Conservation (phyloP, 2,113 vertebrate genomes). For the Syngnathus scovelli region DNA sequence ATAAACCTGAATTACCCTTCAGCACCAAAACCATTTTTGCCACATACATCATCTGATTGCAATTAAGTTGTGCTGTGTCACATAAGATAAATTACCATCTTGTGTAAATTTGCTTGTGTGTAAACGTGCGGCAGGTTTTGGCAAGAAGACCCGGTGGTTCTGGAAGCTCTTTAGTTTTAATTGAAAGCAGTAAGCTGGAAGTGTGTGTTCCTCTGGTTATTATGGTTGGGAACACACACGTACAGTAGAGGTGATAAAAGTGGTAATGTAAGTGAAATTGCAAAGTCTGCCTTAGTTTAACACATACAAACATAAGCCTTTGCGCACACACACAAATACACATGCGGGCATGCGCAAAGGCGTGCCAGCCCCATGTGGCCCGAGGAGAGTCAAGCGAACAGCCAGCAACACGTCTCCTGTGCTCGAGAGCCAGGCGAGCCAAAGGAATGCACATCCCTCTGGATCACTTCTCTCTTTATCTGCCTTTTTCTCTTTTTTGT, state of each 20-base stretch:
- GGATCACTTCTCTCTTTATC: slow-evolving; percentile 51
- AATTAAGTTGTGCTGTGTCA: slow-evolving; percentile 24
- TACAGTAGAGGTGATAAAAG: slow-evolving; percentile 49
- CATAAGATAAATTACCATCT: slow-evolving; percentile 28
- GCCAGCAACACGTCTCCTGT: slow-evolving; percentile 61
- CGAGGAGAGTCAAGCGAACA: slow-evolving; percentile 65
- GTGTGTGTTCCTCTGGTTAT: slow-evolving; percentile 43
- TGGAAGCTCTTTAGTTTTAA: slow-evolving; percentile 45
- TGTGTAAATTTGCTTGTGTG: slow-evolving; percentile 36
- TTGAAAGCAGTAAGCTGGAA: slow-evolving; percentile 43
- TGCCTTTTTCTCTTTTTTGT: slow-evolving; percentile 26
- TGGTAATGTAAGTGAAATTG: slow-evolving; percentile 46
- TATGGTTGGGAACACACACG: slow-evolving; percentile 45
- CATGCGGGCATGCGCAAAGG: slow-evolving; percentile 26
- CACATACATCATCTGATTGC: slow-evolving; percentile 22
- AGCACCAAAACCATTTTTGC: slow-evolving; percentile 9
- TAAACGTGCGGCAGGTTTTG: slow-evolving; percentile 18
- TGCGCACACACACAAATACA: slow-evolving; percentile 29
- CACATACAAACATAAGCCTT: slow-evolving; percentile 14
- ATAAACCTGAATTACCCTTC: slow-evolving; percentile 19
- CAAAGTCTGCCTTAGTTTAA: slow-evolving; percentile 25
- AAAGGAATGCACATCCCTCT: slow-evolving; percentile 58
- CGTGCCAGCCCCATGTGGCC: slow-evolving; percentile 63
- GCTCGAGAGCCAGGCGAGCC: slow-evolving; percentile 51
- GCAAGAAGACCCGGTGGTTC: slow-evolving; percentile 18